Evolutionary conservation across 2,797 vertebrate species (phyloP), one percentile per base, ranked within the genome.

Genomic region (Astyanax mexicanus): DNA sequence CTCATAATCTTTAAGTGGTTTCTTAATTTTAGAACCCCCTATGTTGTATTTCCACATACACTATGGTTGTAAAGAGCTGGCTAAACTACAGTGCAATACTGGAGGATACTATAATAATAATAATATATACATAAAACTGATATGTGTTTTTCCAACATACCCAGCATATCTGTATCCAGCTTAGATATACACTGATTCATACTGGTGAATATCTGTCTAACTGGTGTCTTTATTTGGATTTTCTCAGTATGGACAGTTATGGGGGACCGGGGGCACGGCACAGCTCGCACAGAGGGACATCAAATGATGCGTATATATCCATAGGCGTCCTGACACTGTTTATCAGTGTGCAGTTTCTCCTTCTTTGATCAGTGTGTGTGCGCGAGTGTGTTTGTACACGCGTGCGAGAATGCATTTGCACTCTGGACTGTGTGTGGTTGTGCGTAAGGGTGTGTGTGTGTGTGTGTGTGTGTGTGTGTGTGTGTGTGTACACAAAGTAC

Each of bases 341-440:
- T 62, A 68, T 69, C 21, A 40, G 38, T 49, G n/a, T 37, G n/a
- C 45, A 47, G 45, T 60, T 52, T 61, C 37, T 82, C 70, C 47
- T 38, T 47, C 65, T 78, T 74, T 75, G 64, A 78, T 84, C 70
- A 72, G 65, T 75, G 62, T 61, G 73, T 66, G 47, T 32, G 49
- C 70, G 73, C 66, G 60, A 55, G 17, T 49, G 40, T 64, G 29
- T 42, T 29, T 74, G 64, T 69, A 70, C 57, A 66, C 71, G 45
- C 37, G 52, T 75, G 35, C 55, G 68, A 29, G 54, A 32, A 44
- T 49, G 70, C 51, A 45, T 70, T 51, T 74, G 60, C 72, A 72
- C 69, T 80, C 71, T 77, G 66, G 77, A 71, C 72, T 23, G 38
- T 75, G 66, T 29, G 23, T 61, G 23, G 10, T 29, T 54, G 21